Evolutionary conservation across 2,888 invertebrate species (phyloP).

Genomic region (Mechanitis mazaeus): DNA sequence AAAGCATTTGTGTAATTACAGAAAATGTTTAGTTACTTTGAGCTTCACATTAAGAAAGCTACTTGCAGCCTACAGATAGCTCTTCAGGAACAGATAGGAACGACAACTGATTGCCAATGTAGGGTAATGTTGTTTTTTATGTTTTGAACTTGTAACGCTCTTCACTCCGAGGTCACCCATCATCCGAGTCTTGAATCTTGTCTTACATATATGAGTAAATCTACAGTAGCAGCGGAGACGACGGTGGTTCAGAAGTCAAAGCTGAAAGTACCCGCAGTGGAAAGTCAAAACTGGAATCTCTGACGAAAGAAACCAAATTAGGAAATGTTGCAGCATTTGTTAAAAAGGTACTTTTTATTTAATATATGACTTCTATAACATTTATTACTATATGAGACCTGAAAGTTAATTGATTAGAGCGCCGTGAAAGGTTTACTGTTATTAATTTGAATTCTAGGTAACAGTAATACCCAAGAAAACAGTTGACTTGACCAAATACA

Average conservation of each 20-base stretch:
- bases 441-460: too few relatives aligned
- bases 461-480: too few relatives aligned
- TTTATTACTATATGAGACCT: too few relatives aligned
- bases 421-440: too few relatives aligned
- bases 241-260: slow-evolving; percentile 76
- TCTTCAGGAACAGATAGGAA: slow-evolving; percentile 78
- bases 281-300: slow-evolving; percentile 67
- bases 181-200: too few relatives aligned
- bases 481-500: too few relatives aligned
- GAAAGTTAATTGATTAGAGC: too few relatives aligned
- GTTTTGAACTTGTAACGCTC: too few relatives aligned
- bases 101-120: not conserved
- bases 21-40: slow-evolving; percentile 99
- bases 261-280: slow-evolving; percentile 58
- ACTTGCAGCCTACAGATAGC: slow-evolving; percentile 92
- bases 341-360: slow-evolving; percentile 76
- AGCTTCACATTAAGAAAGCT: slow-evolving; percentile 97
- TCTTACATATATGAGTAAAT: not conserved
- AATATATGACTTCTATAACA: too few relatives aligned
- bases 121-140: too few relatives aligned
- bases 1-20: slow-evolving; percentile 54
- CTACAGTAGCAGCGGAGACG: slow-evolving; percentile 79
- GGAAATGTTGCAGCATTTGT: slow-evolving; percentile 89
- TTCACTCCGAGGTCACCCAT: too few relatives aligned
- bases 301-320: slow-evolving; percentile 80